These are phyloP conservation scores for Adineta ricciae DNA, from an alignment of 2,888 invertebrate species.

Conservation along the genomic window DNA sequence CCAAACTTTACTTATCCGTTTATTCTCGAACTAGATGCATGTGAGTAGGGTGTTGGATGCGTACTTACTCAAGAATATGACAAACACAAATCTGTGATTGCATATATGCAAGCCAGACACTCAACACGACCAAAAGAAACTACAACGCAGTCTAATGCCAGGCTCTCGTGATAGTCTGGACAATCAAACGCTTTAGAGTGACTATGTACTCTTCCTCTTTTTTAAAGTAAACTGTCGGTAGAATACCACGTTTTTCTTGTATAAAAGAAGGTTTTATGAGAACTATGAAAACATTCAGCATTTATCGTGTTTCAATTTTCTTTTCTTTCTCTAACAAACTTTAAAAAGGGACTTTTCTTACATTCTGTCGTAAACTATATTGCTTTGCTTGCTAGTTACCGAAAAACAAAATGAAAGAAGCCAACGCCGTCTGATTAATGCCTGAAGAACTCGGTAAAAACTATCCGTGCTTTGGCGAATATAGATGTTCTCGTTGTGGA, in stretches of 20 bases:
- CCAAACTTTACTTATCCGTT: background rate
- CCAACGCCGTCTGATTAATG: no score
- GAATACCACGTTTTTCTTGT: no score
- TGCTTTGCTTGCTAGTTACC: no score
- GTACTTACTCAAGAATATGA: background rate
- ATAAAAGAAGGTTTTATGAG: no score
- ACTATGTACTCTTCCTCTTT: no score
- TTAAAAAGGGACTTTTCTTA: no score
- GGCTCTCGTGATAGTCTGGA: conserved; percentile 21
- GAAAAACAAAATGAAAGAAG: no score
- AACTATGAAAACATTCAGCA: no score
- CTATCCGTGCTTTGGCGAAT: background rate
- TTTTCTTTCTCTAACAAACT: no score
- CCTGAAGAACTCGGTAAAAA: background rate
- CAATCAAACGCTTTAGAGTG: background rate
- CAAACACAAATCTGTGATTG: background rate
- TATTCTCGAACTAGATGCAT: conserved; percentile 21
- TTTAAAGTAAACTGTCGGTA: no score
- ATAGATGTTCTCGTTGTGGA: background rate
- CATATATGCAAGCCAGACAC: conserved; percentile 5
- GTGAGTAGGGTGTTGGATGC: background rate
- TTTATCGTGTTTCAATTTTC: no score
- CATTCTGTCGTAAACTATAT: no score
- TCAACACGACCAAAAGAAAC: conserved; percentile 4
- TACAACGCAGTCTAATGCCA: conserved; percentile 18